These are phyloP conservation scores for Arctopsyche grandis DNA, from an alignment of 1,140 invertebrate species.

Conservation along the genomic window DNA sequence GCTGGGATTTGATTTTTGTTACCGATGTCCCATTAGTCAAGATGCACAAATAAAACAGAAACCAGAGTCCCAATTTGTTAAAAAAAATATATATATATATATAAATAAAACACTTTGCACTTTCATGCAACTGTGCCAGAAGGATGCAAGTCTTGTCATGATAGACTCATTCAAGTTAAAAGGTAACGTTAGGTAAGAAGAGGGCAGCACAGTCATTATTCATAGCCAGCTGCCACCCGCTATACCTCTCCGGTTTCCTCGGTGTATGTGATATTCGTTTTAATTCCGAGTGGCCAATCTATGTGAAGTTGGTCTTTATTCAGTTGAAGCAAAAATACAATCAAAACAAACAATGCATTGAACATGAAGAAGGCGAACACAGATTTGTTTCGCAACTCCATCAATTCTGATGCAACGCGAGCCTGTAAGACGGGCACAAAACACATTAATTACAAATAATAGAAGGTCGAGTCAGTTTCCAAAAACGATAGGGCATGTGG, in stretches of 20 bases:
- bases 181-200: constrained; percentile 50
- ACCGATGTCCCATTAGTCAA: constrained; percentile 53
- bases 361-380: constrained; percentile 99
- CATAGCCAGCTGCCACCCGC: constrained; percentile 53
- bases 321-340: constrained; percentile 97
- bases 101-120: constrained; percentile 50
- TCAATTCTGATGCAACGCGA: constrained; percentile 86
- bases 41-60: constrained; percentile 53
- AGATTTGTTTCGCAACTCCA: constrained; percentile 94
- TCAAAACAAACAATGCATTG: constrained; percentile 98
- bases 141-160: constrained; percentile 53
- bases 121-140: constrained; percentile 65
- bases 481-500: constrained; percentile 43
- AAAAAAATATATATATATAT: no score
- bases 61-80: constrained; percentile 48
- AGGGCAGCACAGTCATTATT: constrained; percentile 49
- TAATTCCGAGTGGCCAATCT: constrained; percentile 93
- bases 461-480: constrained; percentile 49
- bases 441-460: constrained; percentile 58
- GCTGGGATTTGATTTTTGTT: constrained; percentile 20
- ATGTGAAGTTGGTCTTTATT: constrained; percentile 97
- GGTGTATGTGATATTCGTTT: constrained; percentile 93
- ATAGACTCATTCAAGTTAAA: constrained; percentile 64
- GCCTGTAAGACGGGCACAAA: constrained; percentile 75
- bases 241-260: constrained; percentile 89